phyloP scores from a whole-genome alignment of 2,888 invertebrate species.

The Lochmaea crataegi region DNA sequence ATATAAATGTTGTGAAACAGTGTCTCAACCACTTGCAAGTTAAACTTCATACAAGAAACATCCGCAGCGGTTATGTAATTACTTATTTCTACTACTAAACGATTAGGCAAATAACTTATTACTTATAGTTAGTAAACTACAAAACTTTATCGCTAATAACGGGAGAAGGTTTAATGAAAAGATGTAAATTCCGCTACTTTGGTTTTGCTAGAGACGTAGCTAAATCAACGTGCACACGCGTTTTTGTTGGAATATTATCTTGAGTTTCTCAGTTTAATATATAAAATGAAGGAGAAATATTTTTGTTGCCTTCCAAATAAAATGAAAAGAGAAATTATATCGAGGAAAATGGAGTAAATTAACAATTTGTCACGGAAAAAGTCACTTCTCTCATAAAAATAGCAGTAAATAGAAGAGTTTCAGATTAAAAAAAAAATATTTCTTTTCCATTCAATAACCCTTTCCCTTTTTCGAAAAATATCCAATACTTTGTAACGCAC shows the following conservation, averaged over 20 bases:
- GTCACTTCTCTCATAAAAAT: no score
- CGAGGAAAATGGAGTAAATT: neutral
- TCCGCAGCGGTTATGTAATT: slow-evolving; percentile 55
- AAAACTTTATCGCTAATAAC: slow-evolving; percentile 19
- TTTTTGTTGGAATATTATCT: neutral
- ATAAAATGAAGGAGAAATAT: no score
- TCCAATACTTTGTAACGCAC: no score
- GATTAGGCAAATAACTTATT: slow-evolving; percentile 58
- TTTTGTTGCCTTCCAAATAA: no score
- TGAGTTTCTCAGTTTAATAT: no score
- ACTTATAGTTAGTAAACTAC: slow-evolving; percentile 40
- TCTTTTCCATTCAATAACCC: no score
- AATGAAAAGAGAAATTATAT: no score
- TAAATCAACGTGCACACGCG: no score
- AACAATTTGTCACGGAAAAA: no score
- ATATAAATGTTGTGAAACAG: slow-evolving; percentile 9
- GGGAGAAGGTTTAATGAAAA: slow-evolving; percentile 9
- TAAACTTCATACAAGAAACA: slow-evolving; percentile 48
- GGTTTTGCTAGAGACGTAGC: neutral
- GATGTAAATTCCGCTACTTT: slow-evolving; percentile 7
- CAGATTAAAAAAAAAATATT: no score
- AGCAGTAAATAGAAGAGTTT: no score
- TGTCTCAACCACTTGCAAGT: slow-evolving; percentile 31
- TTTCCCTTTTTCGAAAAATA: no score
- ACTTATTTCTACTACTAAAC: slow-evolving; percentile 56